A percentile compares a stretch with the other conserved stretches of the same genome.
Conservation (phyloP, 2,113 vertebrate genomes). For the Podiceps cristatus region DNA sequence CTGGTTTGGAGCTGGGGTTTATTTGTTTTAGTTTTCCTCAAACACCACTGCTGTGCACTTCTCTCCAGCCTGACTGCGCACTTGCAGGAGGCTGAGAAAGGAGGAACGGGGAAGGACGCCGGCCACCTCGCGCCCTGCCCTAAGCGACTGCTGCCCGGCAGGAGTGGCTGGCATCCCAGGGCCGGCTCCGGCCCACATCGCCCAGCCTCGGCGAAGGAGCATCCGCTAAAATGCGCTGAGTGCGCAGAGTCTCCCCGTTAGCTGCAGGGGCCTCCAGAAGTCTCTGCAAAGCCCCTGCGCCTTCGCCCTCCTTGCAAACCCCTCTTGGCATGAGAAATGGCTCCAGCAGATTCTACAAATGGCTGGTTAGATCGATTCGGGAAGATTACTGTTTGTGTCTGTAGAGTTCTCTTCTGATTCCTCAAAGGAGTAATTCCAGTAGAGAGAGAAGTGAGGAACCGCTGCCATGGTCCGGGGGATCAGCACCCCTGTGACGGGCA, state of each 20-base stretch:
- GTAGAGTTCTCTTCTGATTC: not conserved
- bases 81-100: not conserved
- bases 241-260: not conserved
- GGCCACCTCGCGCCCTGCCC: fast-evolving
- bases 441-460: not conserved
- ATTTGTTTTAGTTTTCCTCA: not conserved
- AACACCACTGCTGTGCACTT: not conserved
- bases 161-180: fast-evolving
- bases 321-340: too few relatives aligned
- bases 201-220: not conserved
- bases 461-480: fast-evolving
- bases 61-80: not conserved
- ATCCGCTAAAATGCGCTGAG: fast-evolving
- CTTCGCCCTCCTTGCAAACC: not conserved
- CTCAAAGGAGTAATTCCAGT: not conserved
- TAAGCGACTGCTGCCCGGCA: not conserved
- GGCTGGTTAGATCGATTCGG: not conserved
- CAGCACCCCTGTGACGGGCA: fast-evolving
- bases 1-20: not conserved
- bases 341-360: not conserved
- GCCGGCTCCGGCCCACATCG: fast-evolving
- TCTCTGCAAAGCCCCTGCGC: too few relatives aligned
- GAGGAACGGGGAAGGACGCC: fast-evolving
- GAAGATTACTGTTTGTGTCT: not conserved
- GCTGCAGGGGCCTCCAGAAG: fast-evolving